These are phyloP conservation scores for Geotrupes spiniger DNA, from an alignment of 2,888 invertebrate species.

Conservation along the genomic window DNA sequence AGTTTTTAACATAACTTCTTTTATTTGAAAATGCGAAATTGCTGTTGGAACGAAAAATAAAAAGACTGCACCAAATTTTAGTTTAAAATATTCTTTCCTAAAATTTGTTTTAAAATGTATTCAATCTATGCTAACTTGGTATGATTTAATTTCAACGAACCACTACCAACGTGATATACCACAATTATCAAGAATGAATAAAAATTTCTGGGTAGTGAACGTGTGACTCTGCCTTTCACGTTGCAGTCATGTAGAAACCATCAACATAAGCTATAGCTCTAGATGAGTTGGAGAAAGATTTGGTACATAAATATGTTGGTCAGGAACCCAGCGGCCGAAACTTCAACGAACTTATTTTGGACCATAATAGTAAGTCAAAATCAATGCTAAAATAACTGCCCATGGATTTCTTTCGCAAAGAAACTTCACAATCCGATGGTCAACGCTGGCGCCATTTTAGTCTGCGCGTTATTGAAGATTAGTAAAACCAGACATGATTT, in stretches of 20 bases:
- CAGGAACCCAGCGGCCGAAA: slow-evolving; percentile 96
- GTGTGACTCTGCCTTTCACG: slow-evolving; percentile 89
- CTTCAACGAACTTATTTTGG: slow-evolving; percentile 94
- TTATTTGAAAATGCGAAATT: too few species aligned
- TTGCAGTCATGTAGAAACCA: slow-evolving; percentile 94
- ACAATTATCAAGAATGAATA: slow-evolving; percentile 84
- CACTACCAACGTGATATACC: too few species aligned
- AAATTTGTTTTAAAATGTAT: too few species aligned
- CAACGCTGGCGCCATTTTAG: slow-evolving; percentile 97
- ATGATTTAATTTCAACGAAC: too few species aligned
- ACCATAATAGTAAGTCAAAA: slow-evolving; percentile 79
- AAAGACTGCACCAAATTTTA: too few species aligned
- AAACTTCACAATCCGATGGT: slow-evolving; percentile 99
- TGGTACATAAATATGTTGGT: slow-evolving; percentile 93
- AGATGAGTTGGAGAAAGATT: slow-evolving; percentile 84
- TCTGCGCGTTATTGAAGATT: slow-evolving; percentile 83
- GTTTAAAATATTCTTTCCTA: too few species aligned
- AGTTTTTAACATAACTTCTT: too few species aligned
- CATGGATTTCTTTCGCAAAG: slow-evolving; percentile 58
- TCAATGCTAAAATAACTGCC: slow-evolving; percentile 4
- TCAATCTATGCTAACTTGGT: too few species aligned
- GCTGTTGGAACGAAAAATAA: too few species aligned
- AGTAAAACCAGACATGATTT: slow-evolving; percentile 82
- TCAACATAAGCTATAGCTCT: slow-evolving; percentile 93
- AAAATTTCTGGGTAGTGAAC: slow-evolving; percentile 92